phyloP scores from a whole-genome alignment of 2,888 invertebrate genomes.

The Leptinotarsa peninsularis region DNA sequence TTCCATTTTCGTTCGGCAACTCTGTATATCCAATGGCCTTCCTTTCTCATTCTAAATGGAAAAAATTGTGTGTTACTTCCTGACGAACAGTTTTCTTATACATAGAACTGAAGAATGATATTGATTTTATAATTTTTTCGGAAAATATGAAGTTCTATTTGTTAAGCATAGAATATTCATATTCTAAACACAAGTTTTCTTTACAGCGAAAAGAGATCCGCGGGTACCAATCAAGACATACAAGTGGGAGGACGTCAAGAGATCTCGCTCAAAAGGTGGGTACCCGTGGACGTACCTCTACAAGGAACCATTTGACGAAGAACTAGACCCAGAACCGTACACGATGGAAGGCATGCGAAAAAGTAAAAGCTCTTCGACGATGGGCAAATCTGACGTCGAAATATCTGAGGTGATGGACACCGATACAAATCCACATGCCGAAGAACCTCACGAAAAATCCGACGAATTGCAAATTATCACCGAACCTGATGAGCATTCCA shows the following conservation, averaged over 20 bases:
- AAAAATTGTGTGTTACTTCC: too few species aligned
- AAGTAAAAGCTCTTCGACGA: slow-evolving; percentile 54
- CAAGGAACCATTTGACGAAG: slow-evolving; percentile 70
- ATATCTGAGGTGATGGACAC: slow-evolving; percentile 44
- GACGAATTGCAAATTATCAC: slow-evolving; percentile 37
- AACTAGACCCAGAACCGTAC: slow-evolving; percentile 63
- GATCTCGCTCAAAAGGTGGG: slow-evolving; percentile 77
- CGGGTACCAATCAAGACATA: slow-evolving; percentile 82
- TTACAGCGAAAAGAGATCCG: slow-evolving; percentile 66
- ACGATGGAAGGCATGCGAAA: slow-evolving; percentile 59
- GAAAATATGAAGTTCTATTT: too few species aligned
- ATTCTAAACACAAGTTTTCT: slow-evolving; percentile 28
- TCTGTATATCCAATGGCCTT: too few species aligned
- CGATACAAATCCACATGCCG: background rate
- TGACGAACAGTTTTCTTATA: too few species aligned
- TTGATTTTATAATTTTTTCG: too few species aligned
- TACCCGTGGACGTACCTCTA: slow-evolving; percentile 86
- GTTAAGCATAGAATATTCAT: background rate
- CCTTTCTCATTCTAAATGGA: too few species aligned
- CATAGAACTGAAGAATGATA: too few species aligned
- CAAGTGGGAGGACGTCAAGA: slow-evolving; percentile 83
- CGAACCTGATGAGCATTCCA: slow-evolving; percentile 45
- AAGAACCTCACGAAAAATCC: slow-evolving; percentile 18
- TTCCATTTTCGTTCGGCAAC: too few species aligned
- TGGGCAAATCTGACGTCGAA: slow-evolving; percentile 47